phyloP scores from a whole-genome alignment of 2,888 invertebrate species.

The Galerucella nymphaeae region DNA sequence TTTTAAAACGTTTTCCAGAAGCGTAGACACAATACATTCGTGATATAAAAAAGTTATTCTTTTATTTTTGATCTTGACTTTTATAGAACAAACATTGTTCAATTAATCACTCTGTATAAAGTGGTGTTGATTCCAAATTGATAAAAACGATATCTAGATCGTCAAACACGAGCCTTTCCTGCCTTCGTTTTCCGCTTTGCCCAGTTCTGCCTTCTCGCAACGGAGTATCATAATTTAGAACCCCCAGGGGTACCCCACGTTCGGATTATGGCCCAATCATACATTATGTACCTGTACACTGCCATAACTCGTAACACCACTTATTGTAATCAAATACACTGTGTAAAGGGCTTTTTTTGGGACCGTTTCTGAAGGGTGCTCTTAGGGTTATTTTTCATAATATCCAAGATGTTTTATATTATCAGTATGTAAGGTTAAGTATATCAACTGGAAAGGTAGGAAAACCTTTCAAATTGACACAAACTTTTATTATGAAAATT shows the following conservation, averaged over 20 bases:
- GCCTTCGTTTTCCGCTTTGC: conserved; percentile 16
- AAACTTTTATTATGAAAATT: too few species aligned
- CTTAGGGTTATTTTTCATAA: conserved; percentile 2
- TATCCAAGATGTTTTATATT: background rate
- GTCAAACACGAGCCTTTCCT: conserved; percentile 23
- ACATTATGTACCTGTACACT: conserved; percentile 53
- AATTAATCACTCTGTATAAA: background rate
- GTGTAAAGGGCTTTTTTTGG: conserved; percentile 18
- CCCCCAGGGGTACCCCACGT: conserved; percentile 50
- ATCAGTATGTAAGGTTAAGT: background rate
- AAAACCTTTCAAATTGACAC: too few species aligned
- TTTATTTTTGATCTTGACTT: background rate
- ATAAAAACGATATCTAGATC: conserved; percentile 23
- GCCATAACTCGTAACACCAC: conserved; percentile 54
- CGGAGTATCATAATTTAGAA: conserved; percentile 53
- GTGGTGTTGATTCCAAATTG: conserved; percentile 23
- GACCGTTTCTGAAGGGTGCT: conserved; percentile 5
- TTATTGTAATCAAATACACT: conserved; percentile 54
- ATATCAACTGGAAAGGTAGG: too few species aligned
- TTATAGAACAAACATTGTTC: background rate
- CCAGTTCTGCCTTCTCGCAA: conserved; percentile 28
- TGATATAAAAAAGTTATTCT: background rate
- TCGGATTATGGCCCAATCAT: conserved; percentile 54
- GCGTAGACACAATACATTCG: background rate
- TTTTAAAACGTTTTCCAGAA: conserved; percentile 1